Conservation (phyloP, 2,888 invertebrate genomes). For the Pheosia tremula region DNA sequence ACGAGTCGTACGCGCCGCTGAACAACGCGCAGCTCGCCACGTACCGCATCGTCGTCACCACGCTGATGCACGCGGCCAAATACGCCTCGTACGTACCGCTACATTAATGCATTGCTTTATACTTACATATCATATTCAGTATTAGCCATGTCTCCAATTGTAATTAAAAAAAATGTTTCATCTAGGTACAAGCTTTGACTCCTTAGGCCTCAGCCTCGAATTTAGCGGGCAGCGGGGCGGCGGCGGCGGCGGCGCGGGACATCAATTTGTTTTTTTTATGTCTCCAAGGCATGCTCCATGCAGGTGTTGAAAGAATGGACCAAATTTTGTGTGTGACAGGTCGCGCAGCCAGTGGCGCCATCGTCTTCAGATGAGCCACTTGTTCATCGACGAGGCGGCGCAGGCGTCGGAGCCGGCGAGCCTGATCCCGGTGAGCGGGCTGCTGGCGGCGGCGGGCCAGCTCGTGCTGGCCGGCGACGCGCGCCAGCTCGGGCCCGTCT, state of each 20-base stretch:
- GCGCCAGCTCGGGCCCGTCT: constrained; percentile 93
- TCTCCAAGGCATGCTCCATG: no score
- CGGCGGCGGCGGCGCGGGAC: no score
- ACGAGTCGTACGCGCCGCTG: constrained; percentile 48
- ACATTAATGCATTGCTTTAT: background rate
- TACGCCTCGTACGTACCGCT: constrained; percentile 58
- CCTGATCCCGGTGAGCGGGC: constrained; percentile 86
- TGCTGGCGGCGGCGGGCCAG: constrained; percentile 81
- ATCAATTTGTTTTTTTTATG: no score
- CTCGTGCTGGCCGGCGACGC: constrained; percentile 92
- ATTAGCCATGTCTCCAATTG: no score
- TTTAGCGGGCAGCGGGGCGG: no score
- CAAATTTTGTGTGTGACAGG: constrained; percentile 24
- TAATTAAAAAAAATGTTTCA: no score
- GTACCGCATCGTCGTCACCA: constrained; percentile 62
- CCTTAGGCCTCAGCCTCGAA: no score
- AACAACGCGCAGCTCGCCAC: constrained; percentile 42
- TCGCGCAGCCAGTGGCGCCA: constrained; percentile 33
- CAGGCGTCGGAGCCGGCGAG: constrained; percentile 91
- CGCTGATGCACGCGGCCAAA: constrained; percentile 64
- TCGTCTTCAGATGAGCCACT: constrained; percentile 87
- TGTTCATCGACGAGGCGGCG: constrained; percentile 96
- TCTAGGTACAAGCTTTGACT: no score
- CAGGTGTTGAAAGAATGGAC: no score
- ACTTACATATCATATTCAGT: no score